These are phyloP conservation scores for Dryobota labecula DNA, from an alignment of 2,888 invertebrate species.

Conservation along the genomic window DNA sequence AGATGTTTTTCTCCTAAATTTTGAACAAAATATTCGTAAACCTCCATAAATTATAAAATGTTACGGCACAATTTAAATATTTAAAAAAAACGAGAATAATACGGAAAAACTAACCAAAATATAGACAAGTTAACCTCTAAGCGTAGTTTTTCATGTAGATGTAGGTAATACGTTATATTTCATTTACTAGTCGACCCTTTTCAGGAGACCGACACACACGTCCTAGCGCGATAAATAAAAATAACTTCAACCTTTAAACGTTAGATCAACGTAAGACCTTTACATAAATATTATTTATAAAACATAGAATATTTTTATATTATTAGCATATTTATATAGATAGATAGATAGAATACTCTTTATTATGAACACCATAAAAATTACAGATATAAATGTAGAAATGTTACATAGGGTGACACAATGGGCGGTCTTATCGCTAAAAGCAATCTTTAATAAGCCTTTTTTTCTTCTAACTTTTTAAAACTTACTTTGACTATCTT, in stretches of 20 bases:
- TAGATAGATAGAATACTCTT: no score
- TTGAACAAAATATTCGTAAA: background rate
- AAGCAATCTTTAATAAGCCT: no score
- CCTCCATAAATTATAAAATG: slow-evolving; percentile 3
- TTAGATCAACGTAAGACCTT: slow-evolving; percentile 29
- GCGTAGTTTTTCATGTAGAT: slow-evolving; percentile 24
- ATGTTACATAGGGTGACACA: no score
- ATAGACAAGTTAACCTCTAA: slow-evolving; percentile 3
- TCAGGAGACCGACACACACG: slow-evolving; percentile 34
- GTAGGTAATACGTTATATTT: slow-evolving; percentile 47
- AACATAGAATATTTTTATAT: slow-evolving; percentile 13
- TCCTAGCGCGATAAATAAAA: slow-evolving; percentile 45
- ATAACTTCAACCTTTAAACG: slow-evolving; percentile 33
- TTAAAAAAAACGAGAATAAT: background rate
- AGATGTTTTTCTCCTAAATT: slow-evolving; percentile 2
- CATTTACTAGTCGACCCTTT: slow-evolving; percentile 47
- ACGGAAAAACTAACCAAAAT: background rate
- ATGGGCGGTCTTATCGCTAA: no score
- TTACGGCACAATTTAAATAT: background rate
- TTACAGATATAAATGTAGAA: no score
- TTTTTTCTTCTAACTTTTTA: no score
- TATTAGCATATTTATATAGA: slow-evolving; percentile 16
- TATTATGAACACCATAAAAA: no score
- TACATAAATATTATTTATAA: slow-evolving; percentile 31
- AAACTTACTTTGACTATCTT: slow-evolving; percentile 21